Conservation (phyloP, 2,113 vertebrate species). For the Pheucticus melanocephalus region DNA sequence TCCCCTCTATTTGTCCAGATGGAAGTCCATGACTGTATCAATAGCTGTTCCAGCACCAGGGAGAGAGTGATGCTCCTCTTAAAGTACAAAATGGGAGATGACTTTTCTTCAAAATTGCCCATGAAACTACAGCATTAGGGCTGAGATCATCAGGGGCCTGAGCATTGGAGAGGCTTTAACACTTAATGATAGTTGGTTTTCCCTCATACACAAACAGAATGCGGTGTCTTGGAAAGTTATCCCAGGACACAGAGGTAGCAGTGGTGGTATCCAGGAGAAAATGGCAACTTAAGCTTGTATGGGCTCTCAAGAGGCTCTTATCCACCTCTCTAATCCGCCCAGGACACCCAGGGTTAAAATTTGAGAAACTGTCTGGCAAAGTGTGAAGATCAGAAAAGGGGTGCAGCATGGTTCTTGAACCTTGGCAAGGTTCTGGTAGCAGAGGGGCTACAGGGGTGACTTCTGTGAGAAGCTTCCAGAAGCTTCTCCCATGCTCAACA, state of each 20-base stretch:
- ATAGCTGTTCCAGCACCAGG: neutral
- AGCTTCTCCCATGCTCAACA: neutral
- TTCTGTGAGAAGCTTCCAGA: neutral
- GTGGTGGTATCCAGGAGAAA: neutral
- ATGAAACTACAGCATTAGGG: neutral
- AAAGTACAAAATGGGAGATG: neutral
- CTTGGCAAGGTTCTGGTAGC: neutral
- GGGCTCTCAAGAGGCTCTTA: neutral
- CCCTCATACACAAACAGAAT: neutral
- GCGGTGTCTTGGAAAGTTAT: neutral
- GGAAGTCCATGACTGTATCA: neutral
- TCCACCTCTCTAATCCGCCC: neutral
- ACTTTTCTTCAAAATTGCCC: neutral
- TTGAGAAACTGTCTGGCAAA: neutral
- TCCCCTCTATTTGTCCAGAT: neutral
- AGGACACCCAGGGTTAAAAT: neutral
- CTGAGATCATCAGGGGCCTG: neutral
- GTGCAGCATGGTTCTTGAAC: neutral
- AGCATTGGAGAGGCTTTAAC: neutral
- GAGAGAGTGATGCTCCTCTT: neutral
- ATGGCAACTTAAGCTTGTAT: neutral
- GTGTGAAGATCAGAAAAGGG: neutral
- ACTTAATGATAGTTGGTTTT: neutral
- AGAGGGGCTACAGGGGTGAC: neutral
- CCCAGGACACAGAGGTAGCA: neutral